A percentile compares a stretch with the other conserved stretches of the same genome.
phyloP scores from a whole-genome alignment of 2,113 vertebrate species.

The Colossoma macropomum region DNA sequence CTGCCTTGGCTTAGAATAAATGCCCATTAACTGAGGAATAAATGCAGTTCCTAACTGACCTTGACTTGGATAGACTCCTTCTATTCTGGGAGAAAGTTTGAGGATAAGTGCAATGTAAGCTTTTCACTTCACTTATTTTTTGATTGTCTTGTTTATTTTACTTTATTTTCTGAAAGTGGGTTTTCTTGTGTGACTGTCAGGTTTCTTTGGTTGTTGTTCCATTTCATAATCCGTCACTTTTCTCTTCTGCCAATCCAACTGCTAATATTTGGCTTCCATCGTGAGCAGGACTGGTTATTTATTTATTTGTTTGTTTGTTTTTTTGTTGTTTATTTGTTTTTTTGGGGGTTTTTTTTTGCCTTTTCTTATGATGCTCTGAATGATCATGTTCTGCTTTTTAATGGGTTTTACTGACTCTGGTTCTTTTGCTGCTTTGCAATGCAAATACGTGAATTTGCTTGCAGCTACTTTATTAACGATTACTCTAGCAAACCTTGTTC shows the following conservation, averaged over 20 bases:
- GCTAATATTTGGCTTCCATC: background rate
- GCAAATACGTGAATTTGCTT: background rate
- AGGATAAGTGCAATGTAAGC: no score
- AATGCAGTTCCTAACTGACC: no score
- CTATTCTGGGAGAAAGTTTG: no score
- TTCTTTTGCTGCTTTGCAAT: background rate
- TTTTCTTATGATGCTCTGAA: background rate
- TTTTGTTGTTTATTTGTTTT: background rate
- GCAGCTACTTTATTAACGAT: no score
- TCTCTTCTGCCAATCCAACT: background rate
- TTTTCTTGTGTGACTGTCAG: no score
- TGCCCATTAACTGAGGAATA: no score
- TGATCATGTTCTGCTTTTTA: background rate
- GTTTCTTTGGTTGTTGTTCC: no score
- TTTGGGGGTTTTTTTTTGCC: background rate
- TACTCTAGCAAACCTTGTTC: no score
- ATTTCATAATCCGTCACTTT: background rate
- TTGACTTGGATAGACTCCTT: no score
- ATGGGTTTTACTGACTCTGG: background rate
- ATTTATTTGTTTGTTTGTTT: background rate
- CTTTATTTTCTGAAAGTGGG: no score
- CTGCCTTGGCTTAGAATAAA: no score
- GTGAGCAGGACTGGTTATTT: background rate
- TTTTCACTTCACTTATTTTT: background rate
- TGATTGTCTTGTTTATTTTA: background rate